phyloP scores from a whole-genome alignment of 2,797 vertebrate species.

The Saguinus oedipus region DNA sequence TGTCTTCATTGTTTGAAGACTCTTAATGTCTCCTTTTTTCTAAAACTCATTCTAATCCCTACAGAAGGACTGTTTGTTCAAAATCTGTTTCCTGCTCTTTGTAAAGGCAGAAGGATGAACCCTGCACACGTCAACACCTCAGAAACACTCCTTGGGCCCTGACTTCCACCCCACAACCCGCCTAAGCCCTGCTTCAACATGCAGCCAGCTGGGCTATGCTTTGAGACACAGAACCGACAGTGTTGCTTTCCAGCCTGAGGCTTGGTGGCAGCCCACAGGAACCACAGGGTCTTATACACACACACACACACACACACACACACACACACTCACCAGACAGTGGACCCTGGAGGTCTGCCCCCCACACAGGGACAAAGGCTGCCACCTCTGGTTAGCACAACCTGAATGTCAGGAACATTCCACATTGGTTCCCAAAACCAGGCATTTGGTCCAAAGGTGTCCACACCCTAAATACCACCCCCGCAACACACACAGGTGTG shows the following conservation, averaged over 20 bases:
- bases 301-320: background rate
- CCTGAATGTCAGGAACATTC: background rate
- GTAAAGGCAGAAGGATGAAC: background rate
- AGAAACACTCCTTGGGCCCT: background rate
- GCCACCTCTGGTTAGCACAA: background rate
- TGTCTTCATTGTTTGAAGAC: background rate
- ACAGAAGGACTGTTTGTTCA: background rate
- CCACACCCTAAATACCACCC: background rate
- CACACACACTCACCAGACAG: no score
- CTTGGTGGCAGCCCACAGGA: background rate
- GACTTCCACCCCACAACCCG: background rate
- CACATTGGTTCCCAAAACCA: background rate
- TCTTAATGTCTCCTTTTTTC: background rate
- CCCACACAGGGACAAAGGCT: background rate
- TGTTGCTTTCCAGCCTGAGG: background rate
- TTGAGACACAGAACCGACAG: fast-evolving
- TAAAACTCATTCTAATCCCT: background rate
- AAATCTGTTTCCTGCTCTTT: background rate
- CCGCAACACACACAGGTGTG: background rate
- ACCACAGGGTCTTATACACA: no score
- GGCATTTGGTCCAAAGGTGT: background rate
- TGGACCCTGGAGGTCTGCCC: no score
- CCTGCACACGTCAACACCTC: background rate
- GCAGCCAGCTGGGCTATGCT: background rate
- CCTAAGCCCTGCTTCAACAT: fast-evolving